Evolutionary conservation across 2,888 invertebrate species (phyloP).

Genomic region (Scaptomyza flava): DNA sequence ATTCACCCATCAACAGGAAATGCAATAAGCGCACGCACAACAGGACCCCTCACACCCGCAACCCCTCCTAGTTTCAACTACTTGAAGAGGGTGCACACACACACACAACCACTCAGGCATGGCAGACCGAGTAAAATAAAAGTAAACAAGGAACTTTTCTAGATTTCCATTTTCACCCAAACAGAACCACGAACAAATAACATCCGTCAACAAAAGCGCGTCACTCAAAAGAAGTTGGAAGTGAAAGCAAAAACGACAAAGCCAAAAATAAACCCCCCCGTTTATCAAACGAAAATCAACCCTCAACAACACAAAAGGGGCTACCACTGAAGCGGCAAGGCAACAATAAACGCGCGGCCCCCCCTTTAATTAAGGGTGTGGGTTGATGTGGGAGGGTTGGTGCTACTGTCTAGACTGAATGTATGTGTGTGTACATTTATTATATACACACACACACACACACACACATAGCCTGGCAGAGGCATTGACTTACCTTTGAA

Average conservation of each 20-base stretch:
- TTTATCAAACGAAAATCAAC: constrained; percentile 61
- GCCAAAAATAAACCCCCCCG: constrained; percentile 5
- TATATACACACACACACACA: constrained; percentile 33
- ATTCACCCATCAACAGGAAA: constrained; percentile 55
- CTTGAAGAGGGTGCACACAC: constrained; percentile 33
- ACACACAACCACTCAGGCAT: constrained; percentile 2
- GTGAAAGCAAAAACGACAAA: constrained; percentile 56
- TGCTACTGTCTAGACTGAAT: constrained; percentile 74
- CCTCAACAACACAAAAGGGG: constrained; percentile 39
- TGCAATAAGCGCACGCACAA: constrained; percentile 74
- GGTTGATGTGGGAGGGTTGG: constrained; percentile 26
- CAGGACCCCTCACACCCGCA: neutral
- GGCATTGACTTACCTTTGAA: constrained; percentile 65
- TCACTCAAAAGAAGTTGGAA: constrained; percentile 54
- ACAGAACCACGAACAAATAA: constrained; percentile 16
- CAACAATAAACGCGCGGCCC: constrained; percentile 32
- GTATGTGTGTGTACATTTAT: constrained; percentile 42
- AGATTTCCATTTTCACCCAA: constrained; percentile 43
- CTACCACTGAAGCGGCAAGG: constrained; percentile 29
- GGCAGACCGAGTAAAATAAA: constrained; percentile 35
- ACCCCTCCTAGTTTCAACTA: constrained; percentile 16
- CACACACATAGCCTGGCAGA: constrained; percentile 14
- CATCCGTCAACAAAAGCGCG: constrained; percentile 72
- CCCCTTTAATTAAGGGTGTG: constrained; percentile 8
- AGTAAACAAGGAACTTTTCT: constrained; percentile 50